Percentiles rank a stretch among this genome's conserved stretches.
These are phyloP conservation scores for Lophochroa leadbeateri DNA, from an alignment of 2,113 vertebrate genomes.

Conservation along the genomic window DNA sequence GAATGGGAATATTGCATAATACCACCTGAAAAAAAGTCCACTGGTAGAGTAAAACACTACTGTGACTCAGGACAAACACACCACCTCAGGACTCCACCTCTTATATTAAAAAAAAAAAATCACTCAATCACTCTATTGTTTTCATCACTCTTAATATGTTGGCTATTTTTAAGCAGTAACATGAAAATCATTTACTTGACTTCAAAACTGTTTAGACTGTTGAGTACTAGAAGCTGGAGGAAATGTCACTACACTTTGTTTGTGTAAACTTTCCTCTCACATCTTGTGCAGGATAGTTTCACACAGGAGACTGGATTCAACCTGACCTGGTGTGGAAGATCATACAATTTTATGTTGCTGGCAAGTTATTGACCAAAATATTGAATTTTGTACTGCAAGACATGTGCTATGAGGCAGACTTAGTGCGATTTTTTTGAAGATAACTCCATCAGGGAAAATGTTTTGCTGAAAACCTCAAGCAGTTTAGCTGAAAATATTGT, in stretches of 20 bases:
- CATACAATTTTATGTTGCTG: constrained; percentile 27
- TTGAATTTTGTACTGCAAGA: background rate
- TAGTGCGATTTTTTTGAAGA: background rate
- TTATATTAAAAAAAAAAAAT: background rate
- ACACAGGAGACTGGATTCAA: background rate
- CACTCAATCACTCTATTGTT: background rate
- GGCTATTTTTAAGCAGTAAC: background rate
- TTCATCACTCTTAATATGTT: background rate
- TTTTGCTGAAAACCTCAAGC: background rate
- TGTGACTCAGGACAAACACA: background rate
- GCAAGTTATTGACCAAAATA: constrained; percentile 26
- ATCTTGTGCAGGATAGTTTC: background rate
- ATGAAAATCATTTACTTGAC: background rate
- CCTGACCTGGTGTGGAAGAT: background rate
- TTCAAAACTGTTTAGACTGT: background rate
- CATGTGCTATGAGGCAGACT: background rate
- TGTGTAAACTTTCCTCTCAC: background rate
- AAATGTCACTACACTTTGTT: background rate
- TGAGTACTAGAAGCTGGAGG: background rate
- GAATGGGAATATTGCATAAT: background rate
- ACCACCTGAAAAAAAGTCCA: background rate
- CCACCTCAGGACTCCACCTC: background rate
- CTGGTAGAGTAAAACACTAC: background rate
- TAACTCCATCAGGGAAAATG: background rate
- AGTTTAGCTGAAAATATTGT: constrained; percentile 17